A percentile compares a stretch with the other conserved stretches of the same genome.
Conservation (phyloP, 2,113 vertebrate species). For the Actinemys pallida region DNA sequence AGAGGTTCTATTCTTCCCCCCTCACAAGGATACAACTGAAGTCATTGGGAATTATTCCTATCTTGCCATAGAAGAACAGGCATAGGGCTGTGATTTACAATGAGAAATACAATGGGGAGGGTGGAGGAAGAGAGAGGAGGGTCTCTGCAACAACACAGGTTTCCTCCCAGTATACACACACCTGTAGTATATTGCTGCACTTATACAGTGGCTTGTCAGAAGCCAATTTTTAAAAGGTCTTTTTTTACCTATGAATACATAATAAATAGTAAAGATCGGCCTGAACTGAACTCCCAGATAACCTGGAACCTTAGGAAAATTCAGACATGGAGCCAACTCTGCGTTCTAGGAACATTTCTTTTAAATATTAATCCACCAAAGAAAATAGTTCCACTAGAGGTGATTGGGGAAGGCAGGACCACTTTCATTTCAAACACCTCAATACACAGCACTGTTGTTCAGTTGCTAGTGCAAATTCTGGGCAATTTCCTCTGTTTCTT, state of each 20-base stretch:
- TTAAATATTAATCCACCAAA: background rate
- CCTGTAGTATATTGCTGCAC: background rate
- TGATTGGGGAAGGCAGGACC: rapidly evolving
- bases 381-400: background rate
- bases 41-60: background rate
- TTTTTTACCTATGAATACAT: background rate
- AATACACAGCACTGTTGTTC: background rate
- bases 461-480: slow-evolving; percentile 13
- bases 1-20: background rate
- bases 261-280: background rate
- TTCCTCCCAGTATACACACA: rapidly evolving
- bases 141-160: background rate
- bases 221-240: background rate
- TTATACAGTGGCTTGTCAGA: background rate
- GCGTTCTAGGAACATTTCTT: rapidly evolving
- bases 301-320: background rate
- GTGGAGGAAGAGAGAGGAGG: background rate
- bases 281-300: background rate
- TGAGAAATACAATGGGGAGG: rapidly evolving
- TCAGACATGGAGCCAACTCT: background rate
- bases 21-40: background rate
- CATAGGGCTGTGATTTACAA: background rate
- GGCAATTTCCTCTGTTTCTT: slow-evolving; percentile 36
- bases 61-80: background rate
- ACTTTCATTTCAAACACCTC: background rate